phyloP scores from a whole-genome alignment of 2,888 invertebrate genomes.

The Drosophila demipolita region DNA sequence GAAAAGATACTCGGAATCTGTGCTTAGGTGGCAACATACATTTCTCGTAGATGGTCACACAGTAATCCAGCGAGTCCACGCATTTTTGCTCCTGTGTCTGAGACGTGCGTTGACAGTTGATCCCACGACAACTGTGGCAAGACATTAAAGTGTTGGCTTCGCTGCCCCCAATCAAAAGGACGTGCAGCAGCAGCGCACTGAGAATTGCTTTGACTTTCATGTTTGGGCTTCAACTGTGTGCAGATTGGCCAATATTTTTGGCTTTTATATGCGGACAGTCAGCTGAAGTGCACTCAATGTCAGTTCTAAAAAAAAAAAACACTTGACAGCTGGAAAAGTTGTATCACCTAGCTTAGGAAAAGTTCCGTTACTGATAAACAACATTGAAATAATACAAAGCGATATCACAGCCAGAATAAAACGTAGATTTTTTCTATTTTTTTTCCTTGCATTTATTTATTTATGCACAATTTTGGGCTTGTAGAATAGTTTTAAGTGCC shows the following conservation, averaged over 20 bases:
- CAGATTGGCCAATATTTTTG: constrained; percentile 25
- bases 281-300: constrained; percentile 50
- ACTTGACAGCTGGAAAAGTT: constrained; percentile 30
- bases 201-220: constrained; percentile 56
- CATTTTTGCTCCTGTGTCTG: constrained; percentile 63
- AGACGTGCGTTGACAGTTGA: constrained; percentile 77
- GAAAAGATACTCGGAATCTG: neutral
- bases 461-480: neutral
- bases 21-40: constrained; percentile 56
- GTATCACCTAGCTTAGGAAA: constrained; percentile 1
- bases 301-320: constrained; percentile 7
- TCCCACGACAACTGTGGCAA: constrained; percentile 80
- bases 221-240: constrained; percentile 38
- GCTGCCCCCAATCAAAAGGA: constrained; percentile 30
- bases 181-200: constrained; percentile 37
- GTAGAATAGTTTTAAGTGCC: neutral
- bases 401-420: neutral
- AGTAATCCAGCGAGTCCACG: constrained; percentile 79
- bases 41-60: constrained; percentile 81
- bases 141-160: constrained; percentile 66
- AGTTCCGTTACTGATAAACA: constrained; percentile 24
- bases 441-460: neutral
- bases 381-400: no score
- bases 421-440: neutral
- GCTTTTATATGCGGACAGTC: constrained; percentile 59